Percentiles rank a stretch among this genome's conserved stretches.
Conservation (phyloP, 2,888 invertebrate genomes). For the Drosophila pegasa region DNA sequence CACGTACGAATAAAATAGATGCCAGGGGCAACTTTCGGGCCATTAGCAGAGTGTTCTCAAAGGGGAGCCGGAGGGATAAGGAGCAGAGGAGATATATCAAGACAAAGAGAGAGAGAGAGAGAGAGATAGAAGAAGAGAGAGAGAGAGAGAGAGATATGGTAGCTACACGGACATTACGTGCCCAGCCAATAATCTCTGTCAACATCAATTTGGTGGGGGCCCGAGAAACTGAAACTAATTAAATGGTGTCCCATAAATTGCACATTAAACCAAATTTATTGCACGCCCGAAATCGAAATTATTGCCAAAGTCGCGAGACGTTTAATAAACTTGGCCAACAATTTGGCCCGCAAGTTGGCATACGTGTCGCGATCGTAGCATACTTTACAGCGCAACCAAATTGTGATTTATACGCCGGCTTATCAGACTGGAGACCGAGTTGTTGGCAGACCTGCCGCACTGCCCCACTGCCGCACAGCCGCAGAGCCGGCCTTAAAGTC, state of each 20-base stretch:
- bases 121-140: neutral
- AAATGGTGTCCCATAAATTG: constrained; percentile 84
- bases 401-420: constrained; percentile 67
- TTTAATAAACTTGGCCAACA: constrained; percentile 74
- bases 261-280: constrained; percentile 83
- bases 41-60: constrained; percentile 55
- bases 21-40: constrained; percentile 64
- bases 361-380: constrained; percentile 72
- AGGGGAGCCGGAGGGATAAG: neutral
- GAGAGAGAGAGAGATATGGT: neutral
- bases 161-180: constrained; percentile 67
- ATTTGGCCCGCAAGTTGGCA: constrained; percentile 46
- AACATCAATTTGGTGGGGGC: constrained; percentile 79
- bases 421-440: constrained; percentile 31
- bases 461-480: too few species aligned
- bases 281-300: constrained; percentile 77
- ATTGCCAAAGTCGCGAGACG: constrained; percentile 78
- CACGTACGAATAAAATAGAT: constrained; percentile 74
- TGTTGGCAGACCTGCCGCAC: neutral
- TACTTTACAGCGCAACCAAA: constrained; percentile 52
- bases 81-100: neutral
- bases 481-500: constrained; percentile 15
- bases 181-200: constrained; percentile 82
- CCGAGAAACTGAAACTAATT: constrained; percentile 80
- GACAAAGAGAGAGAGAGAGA: neutral